A percentile compares a stretch with the other conserved stretches of the same genome.
Evolutionary conservation across 2,888 invertebrate species (phyloP).

Genomic region (Tipula confusa): DNA sequence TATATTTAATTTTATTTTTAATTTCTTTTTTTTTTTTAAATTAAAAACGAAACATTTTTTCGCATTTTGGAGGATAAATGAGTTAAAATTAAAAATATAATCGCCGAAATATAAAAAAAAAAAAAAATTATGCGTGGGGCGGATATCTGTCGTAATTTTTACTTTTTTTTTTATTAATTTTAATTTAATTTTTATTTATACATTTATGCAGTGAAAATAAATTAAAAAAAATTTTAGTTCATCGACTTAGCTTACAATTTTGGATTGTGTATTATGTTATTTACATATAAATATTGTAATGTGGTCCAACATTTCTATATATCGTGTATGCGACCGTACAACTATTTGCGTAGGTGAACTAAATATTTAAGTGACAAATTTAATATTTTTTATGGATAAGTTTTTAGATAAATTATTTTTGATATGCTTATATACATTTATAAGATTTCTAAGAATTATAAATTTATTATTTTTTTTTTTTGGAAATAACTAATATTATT

Average conservation of each 20-base stretch:
- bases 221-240: not conserved
- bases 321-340: not conserved
- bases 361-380: constrained; percentile 7
- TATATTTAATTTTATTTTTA: constrained; percentile 25
- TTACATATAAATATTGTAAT: not conserved
- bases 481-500: not conserved
- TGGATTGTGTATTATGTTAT: not conserved
- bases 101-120: constrained; percentile 20
- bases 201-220: not conserved
- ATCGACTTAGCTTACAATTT: not conserved
- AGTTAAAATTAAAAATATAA: constrained; percentile 20
- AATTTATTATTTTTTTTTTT: not conserved
- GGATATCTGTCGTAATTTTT: constrained; percentile 25
- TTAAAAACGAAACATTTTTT: not conserved
- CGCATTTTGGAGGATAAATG: constrained; percentile 20
- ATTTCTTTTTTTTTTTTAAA: not conserved
- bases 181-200: not conserved
- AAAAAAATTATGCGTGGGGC: not conserved
- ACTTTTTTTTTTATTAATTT: not conserved
- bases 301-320: not conserved
- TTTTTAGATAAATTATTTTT: not conserved
- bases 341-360: not conserved
- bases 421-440: not conserved
- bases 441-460: not conserved
- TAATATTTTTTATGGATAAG: not conserved